Evolutionary conservation across 2,888 invertebrate species (phyloP).

Genomic region (Xanthia icteritia): DNA sequence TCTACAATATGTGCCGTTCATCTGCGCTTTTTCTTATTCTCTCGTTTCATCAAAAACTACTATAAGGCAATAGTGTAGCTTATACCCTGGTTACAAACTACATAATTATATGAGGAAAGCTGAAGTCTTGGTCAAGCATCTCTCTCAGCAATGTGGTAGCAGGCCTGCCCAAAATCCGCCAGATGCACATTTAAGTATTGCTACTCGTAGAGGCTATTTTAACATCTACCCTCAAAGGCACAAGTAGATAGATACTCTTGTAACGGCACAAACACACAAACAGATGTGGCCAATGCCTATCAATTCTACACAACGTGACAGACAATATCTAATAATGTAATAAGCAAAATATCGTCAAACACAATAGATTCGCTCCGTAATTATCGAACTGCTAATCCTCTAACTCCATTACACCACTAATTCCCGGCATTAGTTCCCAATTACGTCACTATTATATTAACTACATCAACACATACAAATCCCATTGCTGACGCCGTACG

Average conservation of each 20-base stretch:
- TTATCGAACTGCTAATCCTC: slow-evolving; percentile 56
- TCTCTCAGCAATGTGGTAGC: background rate
- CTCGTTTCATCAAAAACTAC: background rate
- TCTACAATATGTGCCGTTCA: background rate
- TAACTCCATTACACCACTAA: slow-evolving; percentile 59
- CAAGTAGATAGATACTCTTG: too few species aligned
- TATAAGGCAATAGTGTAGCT: background rate
- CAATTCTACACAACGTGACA: slow-evolving; percentile 38
- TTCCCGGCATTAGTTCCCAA: slow-evolving; percentile 56
- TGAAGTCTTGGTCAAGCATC: background rate
- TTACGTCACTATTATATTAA: slow-evolving; percentile 60
- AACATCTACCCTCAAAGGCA: background rate
- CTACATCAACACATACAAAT: slow-evolving; percentile 61
- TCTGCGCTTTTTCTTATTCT: background rate
- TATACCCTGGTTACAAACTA: background rate
- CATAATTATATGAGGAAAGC: too few species aligned
- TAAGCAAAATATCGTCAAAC: slow-evolving; percentile 30
- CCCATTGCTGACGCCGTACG: slow-evolving; percentile 37
- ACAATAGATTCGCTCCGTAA: slow-evolving; percentile 33
- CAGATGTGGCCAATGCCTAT: background rate
- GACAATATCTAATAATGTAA: slow-evolving; percentile 21
- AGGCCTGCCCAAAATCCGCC: background rate
- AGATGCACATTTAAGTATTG: background rate
- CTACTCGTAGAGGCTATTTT: background rate
- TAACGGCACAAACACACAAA: background rate